phyloP scores from a whole-genome alignment of 2,113 vertebrate species.

The Phaetusa simplex region DNA sequence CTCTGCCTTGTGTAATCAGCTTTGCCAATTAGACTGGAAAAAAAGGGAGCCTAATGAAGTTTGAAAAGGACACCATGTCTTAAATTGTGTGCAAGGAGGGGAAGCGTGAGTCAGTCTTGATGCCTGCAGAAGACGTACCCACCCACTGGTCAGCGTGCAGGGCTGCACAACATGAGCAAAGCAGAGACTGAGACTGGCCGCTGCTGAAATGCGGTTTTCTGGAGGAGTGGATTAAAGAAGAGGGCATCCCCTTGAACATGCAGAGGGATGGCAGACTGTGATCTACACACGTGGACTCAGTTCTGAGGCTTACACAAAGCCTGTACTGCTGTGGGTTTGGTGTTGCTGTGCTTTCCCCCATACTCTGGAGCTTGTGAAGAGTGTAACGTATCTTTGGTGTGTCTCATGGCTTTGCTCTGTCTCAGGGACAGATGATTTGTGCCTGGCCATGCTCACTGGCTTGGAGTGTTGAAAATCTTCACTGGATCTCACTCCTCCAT shows the following conservation, averaged over 20 bases:
- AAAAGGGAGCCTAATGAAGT: slow-evolving; percentile 7
- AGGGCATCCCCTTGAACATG: rapidly evolving
- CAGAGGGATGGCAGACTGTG: neutral
- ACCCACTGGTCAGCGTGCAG: neutral
- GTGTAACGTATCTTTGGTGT: neutral
- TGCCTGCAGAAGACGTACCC: neutral
- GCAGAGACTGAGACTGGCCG: neutral
- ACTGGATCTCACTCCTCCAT: neutral
- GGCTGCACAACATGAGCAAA: neutral
- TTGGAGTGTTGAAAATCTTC: neutral
- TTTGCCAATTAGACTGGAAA: slow-evolving; percentile 46
- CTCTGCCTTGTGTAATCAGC: neutral
- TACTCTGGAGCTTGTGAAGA: neutral
- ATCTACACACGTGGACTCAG: rapidly evolving
- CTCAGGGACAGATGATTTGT: neutral
- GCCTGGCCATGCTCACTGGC: neutral
- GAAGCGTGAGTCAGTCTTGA: neutral
- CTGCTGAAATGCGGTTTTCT: neutral
- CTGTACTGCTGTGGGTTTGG: neutral
- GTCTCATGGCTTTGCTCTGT: neutral
- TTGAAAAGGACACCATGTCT: slow-evolving; percentile 1
- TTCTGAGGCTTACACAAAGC: neutral
- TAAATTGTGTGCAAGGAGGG: neutral
- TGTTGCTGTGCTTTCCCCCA: neutral
- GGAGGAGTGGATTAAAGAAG: neutral